Evolutionary conservation across 2,113 vertebrate genomes (phyloP), one percentile per base, ranked within the genome.

Genomic region (Chaetodon auriga): DNA sequence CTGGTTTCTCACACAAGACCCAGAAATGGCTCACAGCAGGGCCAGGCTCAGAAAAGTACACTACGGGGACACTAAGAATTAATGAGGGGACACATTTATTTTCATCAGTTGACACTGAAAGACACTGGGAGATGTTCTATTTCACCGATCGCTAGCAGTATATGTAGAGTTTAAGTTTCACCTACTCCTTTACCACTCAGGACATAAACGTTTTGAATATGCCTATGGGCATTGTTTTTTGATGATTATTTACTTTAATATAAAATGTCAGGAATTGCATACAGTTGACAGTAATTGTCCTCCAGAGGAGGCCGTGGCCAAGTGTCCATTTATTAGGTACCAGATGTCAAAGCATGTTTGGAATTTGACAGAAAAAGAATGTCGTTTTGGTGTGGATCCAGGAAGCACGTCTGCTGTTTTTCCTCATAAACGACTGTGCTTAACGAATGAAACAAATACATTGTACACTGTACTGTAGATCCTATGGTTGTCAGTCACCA

Each of bases 51-150:
- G 18, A 46, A 53, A 80, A 65, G 62, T n/a, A 70, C 58, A 65
- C 19, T 80, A 12, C 21, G 38, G 30, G 54, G 23, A 19, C 13
- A 57, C 77, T 63, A 36, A 38, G 36, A 80, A 66, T 71, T 3
- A 71, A 71, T 78, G 68, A 81, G 53, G 14, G 3, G 25, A 48
- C 70, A 75, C 49, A 7, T 80, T 79, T 36, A 45, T 68, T 68
- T 18, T 77, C 11, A 66, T 51, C 23, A 12, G 30, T 35, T 30
- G 46, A 81, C 45, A 68, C 18, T 49, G 23, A 41, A 55, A 57
- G 43, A 85, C 63, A 74, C 15, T 63, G 19, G 51, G 16, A 78
- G n/a, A 48, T 66, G 49, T 68, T 70, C 16, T 80, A 0, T 78
- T 66, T 46, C 55, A 38, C 57, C 43, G 73, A 30, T 72, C 14